phyloP scores from a whole-genome alignment of 2,797 vertebrate species.

The Ceyx erithaca region DNA sequence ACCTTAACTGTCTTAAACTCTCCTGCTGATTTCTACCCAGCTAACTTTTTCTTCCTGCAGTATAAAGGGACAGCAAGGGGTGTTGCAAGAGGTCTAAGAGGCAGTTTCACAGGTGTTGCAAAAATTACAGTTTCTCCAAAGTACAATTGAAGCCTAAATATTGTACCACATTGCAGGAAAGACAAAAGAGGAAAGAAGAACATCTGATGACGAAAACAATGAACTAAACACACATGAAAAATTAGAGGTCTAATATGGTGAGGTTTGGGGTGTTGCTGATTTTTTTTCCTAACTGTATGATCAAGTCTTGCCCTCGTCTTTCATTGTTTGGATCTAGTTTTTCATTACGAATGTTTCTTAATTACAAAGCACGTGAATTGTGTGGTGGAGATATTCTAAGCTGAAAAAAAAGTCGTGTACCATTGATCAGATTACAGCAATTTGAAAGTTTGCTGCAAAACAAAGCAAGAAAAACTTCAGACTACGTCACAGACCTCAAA shows the following conservation, averaged over 20 bases:
- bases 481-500: not conserved
- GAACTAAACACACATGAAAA: not conserved
- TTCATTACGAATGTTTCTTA: not conserved
- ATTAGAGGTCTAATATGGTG: not conserved
- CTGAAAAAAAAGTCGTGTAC: not conserved
- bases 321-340: not conserved
- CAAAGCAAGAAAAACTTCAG: not conserved
- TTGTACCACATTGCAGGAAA: not conserved
- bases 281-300: not conserved
- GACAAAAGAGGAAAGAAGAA: not conserved
- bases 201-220: not conserved
- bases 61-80: not conserved
- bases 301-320: not conserved
- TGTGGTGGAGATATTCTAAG: not conserved
- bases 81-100: not conserved
- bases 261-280: not conserved
- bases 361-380: not conserved
- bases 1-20: slow-evolving; percentile 12
- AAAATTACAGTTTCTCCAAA: not conserved
- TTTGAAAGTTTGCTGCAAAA: slow-evolving; percentile 17
- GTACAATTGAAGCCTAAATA: not conserved
- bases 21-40: not conserved
- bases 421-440: not conserved
- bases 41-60: not conserved
- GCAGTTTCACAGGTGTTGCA: not conserved